These are phyloP conservation scores for Atherinosoma microstoma DNA, from an alignment of 2,797 vertebrate species.

Conservation along the genomic window DNA sequence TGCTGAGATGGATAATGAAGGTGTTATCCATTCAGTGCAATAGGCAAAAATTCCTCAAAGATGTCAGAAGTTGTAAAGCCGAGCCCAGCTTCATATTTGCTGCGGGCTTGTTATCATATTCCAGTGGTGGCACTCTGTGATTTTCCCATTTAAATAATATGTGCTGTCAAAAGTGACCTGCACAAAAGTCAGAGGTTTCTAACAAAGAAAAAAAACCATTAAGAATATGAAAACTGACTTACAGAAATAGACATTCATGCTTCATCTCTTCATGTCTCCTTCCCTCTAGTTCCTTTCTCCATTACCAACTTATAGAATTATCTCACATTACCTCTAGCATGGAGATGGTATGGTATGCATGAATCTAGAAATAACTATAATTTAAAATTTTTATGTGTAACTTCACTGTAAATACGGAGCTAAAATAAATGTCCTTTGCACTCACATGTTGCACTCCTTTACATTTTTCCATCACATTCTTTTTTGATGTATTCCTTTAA, in stretches of 20 bases:
- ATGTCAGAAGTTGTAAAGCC: constrained; percentile 16
- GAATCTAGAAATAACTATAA: neutral
- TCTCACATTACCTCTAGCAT: neutral
- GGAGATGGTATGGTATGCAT: neutral
- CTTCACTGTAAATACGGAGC: neutral
- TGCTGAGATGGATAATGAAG: constrained; percentile 11
- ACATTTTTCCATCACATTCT: neutral
- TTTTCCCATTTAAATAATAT: neutral
- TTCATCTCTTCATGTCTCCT: constrained; percentile 2
- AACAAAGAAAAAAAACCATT: constrained; percentile 17
- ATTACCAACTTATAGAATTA: neutral
- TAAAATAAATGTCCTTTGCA: neutral
- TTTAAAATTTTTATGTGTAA: neutral
- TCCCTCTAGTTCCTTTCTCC: neutral
- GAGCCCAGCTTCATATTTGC: neutral
- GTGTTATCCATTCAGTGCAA: constrained; percentile 1
- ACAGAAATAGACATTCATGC: constrained; percentile 7
- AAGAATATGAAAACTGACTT: constrained; percentile 29
- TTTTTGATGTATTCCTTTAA: constrained; percentile 3
- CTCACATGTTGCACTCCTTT: neutral
- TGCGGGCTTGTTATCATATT: constrained; percentile 13
- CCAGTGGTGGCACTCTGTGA: neutral
- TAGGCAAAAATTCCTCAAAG: constrained; percentile 5
- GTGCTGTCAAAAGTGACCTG: constrained; percentile 13
- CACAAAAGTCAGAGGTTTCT: constrained; percentile 11